These are phyloP conservation scores for Tenualosa thibaudeaui DNA, from an alignment of 2,797 vertebrate species.

Conservation along the genomic window DNA sequence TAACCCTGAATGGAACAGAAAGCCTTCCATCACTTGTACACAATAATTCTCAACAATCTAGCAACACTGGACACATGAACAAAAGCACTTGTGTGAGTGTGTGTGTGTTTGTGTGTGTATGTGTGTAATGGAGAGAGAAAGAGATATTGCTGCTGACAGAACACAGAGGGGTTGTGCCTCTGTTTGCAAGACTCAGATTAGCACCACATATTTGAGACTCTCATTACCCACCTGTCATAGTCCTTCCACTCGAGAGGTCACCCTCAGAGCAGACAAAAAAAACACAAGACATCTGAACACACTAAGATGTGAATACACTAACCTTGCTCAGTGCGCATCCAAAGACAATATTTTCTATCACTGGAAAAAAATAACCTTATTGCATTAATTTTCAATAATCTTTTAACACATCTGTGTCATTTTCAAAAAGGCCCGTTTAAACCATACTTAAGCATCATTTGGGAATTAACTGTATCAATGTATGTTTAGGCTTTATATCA, in stretches of 20 bases:
- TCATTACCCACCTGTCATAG: conserved; percentile 78
- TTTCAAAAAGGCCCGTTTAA: too few relatives aligned
- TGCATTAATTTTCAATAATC: too few relatives aligned
- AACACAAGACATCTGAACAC: background rate
- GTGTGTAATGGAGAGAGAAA: conserved; percentile 14
- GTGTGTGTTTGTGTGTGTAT: background rate
- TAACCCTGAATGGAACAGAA: too few relatives aligned
- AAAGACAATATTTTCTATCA: too few relatives aligned
- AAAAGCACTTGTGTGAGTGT: background rate
- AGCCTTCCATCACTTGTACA: too few relatives aligned
- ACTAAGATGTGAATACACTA: background rate
- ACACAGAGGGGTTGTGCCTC: conserved; percentile 65
- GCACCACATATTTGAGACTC: conserved; percentile 80
- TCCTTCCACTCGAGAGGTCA: conserved; percentile 78
- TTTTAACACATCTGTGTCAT: too few relatives aligned
- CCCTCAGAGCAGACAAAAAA: conserved; percentile 26
- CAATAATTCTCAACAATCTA: too few relatives aligned
- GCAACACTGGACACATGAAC: too few relatives aligned
- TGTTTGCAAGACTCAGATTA: conserved; percentile 67
- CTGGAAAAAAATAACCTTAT: too few relatives aligned
- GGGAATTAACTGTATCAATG: background rate
- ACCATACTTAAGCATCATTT: background rate
- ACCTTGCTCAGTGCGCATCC: background rate
- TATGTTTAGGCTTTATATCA: too few relatives aligned
- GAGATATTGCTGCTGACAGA: conserved; percentile 66